Evolutionary conservation across 2,888 invertebrate species (phyloP), one percentile per base, ranked within the genome.

Genomic region (Drosophila mayaguana): DNA sequence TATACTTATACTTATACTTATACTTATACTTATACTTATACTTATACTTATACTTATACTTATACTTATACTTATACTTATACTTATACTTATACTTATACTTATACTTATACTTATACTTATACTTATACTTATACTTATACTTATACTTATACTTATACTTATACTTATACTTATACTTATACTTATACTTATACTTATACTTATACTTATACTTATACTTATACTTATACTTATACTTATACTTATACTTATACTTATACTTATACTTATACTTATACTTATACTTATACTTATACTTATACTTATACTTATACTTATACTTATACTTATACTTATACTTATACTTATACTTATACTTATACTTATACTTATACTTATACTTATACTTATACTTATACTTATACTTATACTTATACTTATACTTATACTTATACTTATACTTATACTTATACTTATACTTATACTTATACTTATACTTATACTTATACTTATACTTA

Each of bases 371-470:
- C 43, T 43, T 43, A n/a, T 43, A 43, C 43, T 43, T 43, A n/a
- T 43, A 43, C 43, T 43, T 43, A n/a, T 43, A 43, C 43, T 22
- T 43, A n/a, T 43, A 43, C 43, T 43, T 43, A n/a, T 43, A 43
- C 43, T 43, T 43, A n/a, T 43, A 43, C 43, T 43, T 43, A n/a
- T 43, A 22, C 48, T 53, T 66, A 57, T 57, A 57, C 57, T 40
- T 51, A 54, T 65, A 46, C 43, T 45, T 22, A 20, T 43, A 45
- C 43, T 45, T 45, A 20, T 45, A 45, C 43, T 45, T 45, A 18
- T 43, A 43, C 43, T 20, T 42, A 18, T 42, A 43, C 43, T 43
- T 43, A 18, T 43, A 43, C 46, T 48, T 48, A 25, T 48, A 25
- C 46, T 48, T 25, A 25, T 48, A 25, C 46, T 43, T 40, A 18